These are phyloP conservation scores for Macrocentrus cingulum DNA, from an alignment of 1,140 invertebrate species.

Conservation along the genomic window DNA sequence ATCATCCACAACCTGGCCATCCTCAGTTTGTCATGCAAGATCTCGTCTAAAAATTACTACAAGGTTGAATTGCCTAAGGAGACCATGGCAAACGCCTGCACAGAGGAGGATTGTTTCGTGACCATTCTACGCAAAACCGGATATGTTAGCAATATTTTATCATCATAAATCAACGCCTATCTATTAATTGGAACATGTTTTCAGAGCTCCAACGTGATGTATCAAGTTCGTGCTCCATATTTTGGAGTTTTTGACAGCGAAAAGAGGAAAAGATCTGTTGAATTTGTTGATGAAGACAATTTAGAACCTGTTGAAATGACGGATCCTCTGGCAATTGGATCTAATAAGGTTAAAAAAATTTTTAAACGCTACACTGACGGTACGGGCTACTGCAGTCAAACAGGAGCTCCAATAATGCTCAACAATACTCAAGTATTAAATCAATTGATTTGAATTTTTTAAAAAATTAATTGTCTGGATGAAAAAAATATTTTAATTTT, in stretches of 20 bases:
- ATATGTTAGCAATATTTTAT: conserved; percentile 25
- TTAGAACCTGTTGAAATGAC: conserved; percentile 1
- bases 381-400: conserved; percentile 26
- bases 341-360: conserved; percentile 7
- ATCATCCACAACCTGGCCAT: conserved; percentile 31
- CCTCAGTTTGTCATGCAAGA: conserved; percentile 34
- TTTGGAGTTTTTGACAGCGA: conserved; percentile 13
- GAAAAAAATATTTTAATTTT: conserved; percentile 2
- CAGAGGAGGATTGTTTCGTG: conserved; percentile 26
- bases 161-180: no score
- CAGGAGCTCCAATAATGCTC: conserved; percentile 34
- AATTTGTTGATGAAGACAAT: not conserved
- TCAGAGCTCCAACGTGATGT: conserved; percentile 25
- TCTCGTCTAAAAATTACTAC: conserved; percentile 23
- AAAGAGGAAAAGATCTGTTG: conserved; percentile 7
- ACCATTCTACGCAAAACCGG: conserved; percentile 26
- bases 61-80: conserved; percentile 28
- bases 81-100: conserved; percentile 25
- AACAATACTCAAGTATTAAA: conserved; percentile 28
- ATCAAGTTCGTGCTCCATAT: conserved; percentile 24
- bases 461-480: not conserved
- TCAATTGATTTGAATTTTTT: not conserved
- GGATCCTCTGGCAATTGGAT: not conserved
- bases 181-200: no score
- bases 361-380: conserved; percentile 27